Conservation (phyloP, 2,113 vertebrate species). For the Nothoprocta perdicaria region DNA sequence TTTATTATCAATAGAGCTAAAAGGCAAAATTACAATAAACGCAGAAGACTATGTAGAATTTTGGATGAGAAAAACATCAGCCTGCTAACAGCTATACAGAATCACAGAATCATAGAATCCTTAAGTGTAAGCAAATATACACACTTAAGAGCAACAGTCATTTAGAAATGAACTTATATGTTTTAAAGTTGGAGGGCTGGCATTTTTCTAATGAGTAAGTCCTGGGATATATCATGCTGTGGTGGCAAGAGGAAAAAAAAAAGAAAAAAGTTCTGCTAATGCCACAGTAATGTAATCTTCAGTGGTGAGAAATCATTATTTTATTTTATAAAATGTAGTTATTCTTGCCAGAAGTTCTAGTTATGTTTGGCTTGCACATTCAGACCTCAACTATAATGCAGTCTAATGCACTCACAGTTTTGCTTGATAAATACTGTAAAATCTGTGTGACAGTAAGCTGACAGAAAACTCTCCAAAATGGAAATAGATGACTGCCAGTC, state of each 20-base stretch:
- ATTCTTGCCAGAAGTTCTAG: not conserved
- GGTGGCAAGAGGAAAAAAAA: not conserved
- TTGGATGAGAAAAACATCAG: not conserved
- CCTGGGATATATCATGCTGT: not conserved
- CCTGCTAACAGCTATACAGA: not conserved
- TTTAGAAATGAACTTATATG: not conserved
- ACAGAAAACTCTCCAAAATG: not conserved
- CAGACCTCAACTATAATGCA: not conserved
- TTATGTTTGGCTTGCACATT: not conserved
- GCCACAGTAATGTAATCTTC: not conserved
- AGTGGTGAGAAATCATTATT: not conserved
- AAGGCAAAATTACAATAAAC: not conserved
- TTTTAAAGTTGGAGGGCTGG: not conserved
- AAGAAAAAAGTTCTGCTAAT: not conserved
- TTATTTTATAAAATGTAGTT: not conserved
- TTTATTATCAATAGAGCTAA: not conserved
- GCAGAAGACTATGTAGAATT: not conserved
- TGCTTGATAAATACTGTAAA: not conserved
- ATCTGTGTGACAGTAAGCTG: not conserved
- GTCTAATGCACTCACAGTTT: not conserved
- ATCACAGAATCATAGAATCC: too few species aligned
- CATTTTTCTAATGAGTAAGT: not conserved
- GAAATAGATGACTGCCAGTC: slow-evolving; percentile 6
- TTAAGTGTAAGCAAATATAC: too few species aligned
- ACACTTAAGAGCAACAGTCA: not conserved